Conservation (phyloP, 2,113 vertebrate species). For the Oryzias javanicus region DNA sequence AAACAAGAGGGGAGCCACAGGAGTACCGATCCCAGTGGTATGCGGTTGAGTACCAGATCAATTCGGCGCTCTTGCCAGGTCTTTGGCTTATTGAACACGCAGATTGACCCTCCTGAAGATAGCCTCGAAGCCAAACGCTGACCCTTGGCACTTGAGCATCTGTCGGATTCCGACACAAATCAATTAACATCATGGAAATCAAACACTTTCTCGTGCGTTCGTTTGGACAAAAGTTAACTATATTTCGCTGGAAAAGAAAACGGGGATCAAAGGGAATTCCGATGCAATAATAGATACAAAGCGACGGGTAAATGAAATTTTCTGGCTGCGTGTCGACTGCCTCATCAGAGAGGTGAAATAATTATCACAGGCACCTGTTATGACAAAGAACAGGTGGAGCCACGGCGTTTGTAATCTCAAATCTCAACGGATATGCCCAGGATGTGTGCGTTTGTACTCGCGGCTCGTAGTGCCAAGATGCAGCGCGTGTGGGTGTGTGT, state of each 20-base stretch:
- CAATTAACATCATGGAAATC: background rate
- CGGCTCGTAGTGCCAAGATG: slow-evolving; percentile 46
- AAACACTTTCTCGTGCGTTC: background rate
- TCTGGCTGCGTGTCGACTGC: slow-evolving; percentile 39
- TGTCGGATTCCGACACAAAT: slow-evolving; percentile 22
- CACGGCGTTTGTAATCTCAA: slow-evolving; percentile 58
- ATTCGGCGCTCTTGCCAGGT: slow-evolving; percentile 42
- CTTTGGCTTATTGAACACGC: slow-evolving; percentile 48
- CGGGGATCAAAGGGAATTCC: slow-evolving; percentile 41
- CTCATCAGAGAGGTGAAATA: slow-evolving; percentile 64
- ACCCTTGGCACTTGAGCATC: slow-evolving; percentile 62
- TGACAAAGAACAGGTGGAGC: slow-evolving; percentile 70
- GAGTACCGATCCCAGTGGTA: slow-evolving; percentile 29
- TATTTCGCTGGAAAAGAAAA: background rate
- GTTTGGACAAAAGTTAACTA: slow-evolving; percentile 7
- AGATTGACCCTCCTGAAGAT: slow-evolving; percentile 54
- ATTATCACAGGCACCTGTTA: slow-evolving; percentile 72
- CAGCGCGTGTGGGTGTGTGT: slow-evolving; percentile 24
- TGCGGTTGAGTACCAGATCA: slow-evolving; percentile 43
- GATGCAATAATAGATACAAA: slow-evolving; percentile 49
- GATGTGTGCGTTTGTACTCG: slow-evolving; percentile 17
- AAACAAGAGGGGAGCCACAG: background rate
- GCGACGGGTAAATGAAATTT: slow-evolving; percentile 48
- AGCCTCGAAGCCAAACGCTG: slow-evolving; percentile 42
- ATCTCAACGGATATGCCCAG: slow-evolving; percentile 57